A percentile compares a stretch with the other conserved stretches of the same genome.
Evolutionary conservation across 2,888 invertebrate genomes (phyloP).

Genomic region (Falcaria lacertinaria): DNA sequence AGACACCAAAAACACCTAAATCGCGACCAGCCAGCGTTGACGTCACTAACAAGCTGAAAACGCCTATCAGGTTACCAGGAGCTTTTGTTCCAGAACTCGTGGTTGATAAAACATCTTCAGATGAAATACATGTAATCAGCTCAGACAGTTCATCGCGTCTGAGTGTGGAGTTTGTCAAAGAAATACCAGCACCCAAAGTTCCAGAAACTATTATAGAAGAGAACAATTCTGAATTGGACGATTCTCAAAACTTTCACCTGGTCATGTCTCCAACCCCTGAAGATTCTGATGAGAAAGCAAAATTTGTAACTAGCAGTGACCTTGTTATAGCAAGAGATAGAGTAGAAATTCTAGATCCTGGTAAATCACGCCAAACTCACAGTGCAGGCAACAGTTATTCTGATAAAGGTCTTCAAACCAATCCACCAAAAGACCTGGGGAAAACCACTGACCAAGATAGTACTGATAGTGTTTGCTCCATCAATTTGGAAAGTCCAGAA

Average conservation of each 20-base stretch:
- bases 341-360: slow-evolving; percentile 41
- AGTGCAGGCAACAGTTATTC: slow-evolving; percentile 31
- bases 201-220: slow-evolving; percentile 53
- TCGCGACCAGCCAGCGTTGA: slow-evolving; percentile 62
- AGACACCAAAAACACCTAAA: slow-evolving; percentile 60
- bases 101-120: slow-evolving; percentile 23
- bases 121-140: slow-evolving; percentile 22
- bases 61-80: slow-evolving; percentile 19
- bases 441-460: slow-evolving; percentile 67
- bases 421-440: slow-evolving; percentile 42
- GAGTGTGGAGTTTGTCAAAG: slow-evolving; percentile 47
- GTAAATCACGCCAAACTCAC: slow-evolving; percentile 37
- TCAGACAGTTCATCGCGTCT: slow-evolving; percentile 40
- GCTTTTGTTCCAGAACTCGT: slow-evolving; percentile 22
- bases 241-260: slow-evolving; percentile 67
- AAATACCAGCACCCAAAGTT: slow-evolving; percentile 40
- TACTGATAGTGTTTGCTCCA: slow-evolving; percentile 61
- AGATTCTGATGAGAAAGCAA: slow-evolving; percentile 25
- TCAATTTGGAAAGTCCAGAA: slow-evolving; percentile 60
- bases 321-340: slow-evolving; percentile 48
- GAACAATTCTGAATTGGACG: slow-evolving; percentile 46
- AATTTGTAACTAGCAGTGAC: slow-evolving; percentile 46
- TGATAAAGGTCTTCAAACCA: slow-evolving; percentile 7
- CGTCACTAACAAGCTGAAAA: slow-evolving; percentile 44
- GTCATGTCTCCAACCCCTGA: slow-evolving; percentile 54